phyloP scores from a whole-genome alignment of 2,113 vertebrate genomes.

The Plotosus lineatus region DNA sequence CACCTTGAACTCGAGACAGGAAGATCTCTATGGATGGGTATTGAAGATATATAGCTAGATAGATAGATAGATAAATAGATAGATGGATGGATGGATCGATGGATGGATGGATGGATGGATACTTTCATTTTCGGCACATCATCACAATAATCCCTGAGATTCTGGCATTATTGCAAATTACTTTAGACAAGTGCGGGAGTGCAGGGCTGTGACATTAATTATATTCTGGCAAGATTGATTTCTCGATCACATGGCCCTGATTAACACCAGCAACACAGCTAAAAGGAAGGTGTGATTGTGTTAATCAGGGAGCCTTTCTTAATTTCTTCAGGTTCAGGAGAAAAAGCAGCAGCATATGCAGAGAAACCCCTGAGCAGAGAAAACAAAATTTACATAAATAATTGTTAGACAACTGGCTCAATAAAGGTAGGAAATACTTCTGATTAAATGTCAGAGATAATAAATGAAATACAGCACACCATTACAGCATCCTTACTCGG shows the following conservation, averaged over 20 bases:
- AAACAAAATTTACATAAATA: slow-evolving; percentile 55
- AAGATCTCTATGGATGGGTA: too few species aligned
- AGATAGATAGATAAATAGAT: too few species aligned
- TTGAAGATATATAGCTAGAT: too few species aligned
- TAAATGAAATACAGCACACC: slow-evolving; percentile 51
- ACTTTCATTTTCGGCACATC: too few species aligned
- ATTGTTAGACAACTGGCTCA: slow-evolving; percentile 54
- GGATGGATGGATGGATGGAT: too few species aligned
- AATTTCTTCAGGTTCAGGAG: slow-evolving; percentile 56
- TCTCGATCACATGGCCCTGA: slow-evolving; percentile 48
- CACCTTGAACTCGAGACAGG: too few species aligned
- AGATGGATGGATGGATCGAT: too few species aligned
- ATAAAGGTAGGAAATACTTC: slow-evolving; percentile 53
- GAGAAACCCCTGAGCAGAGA: slow-evolving; percentile 49
- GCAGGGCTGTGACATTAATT: slow-evolving; percentile 54
- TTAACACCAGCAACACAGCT: slow-evolving; percentile 45
- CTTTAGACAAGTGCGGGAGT: slow-evolving; percentile 42
- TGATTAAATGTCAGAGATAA: slow-evolving; percentile 53
- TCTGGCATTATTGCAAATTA: slow-evolving; percentile 48
- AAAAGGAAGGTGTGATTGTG: slow-evolving; percentile 57
- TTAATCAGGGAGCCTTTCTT: slow-evolving; percentile 61
- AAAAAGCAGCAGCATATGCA: slow-evolving; percentile 53
- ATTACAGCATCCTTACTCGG: slow-evolving; percentile 35
- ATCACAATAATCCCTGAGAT: slow-evolving; percentile 32
- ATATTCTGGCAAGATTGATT: slow-evolving; percentile 60